Base-by-base conservation (phyloP, 2,888 invertebrate species). In the Minunthozetes semirufus region DNA sequence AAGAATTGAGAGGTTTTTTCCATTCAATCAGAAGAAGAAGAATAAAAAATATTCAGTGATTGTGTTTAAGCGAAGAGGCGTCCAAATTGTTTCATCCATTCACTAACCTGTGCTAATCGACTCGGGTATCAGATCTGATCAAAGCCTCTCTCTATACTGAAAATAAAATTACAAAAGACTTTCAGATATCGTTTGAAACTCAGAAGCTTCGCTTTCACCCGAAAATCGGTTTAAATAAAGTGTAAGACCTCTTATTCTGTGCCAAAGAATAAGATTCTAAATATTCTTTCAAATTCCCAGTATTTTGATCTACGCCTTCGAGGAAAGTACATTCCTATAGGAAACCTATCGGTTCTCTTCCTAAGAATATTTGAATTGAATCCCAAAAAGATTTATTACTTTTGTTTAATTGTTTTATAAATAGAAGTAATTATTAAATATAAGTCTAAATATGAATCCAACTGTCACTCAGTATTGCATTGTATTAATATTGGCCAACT, bases 41-140 rank as follows among this genome's bases (percentile, higher is more conserved):
- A 27, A 27, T 3, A 61, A 61, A 4, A 29, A 2, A 27, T 6
- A 27, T 29, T 17, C 11, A 19, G 63, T 63, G 63, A 63, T 63
- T 63, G 63, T 63, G 63, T 63, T 63, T 33, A 63, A 27, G 63
- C 33, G 63, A 63, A 63, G 63, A 63, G 63, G 63, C 63, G 63
- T 63, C 19, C 33, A 63, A 63, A 63, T 63, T 63, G 63, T 15
- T 38, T 63, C 27, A 27, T 33, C 8, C 17, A 25, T 25, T n/a
- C 9, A 59, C 27, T 22, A 53, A 50, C 50, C 50, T 19, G 50
- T 19, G 50, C 50, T 19, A 50, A 50, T 50, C 50, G 17, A 50
- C 19, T 19, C 8, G 9, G 42, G 42, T 42, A 42, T 42, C 42
- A 11, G 1, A 59, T 1, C 59, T 59, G 1, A 27, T 5, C 27